Percentiles rank a stretch among this genome's conserved stretches.
Evolutionary conservation across 2,797 vertebrate species (phyloP).

Genomic region (Rhinella marina): DNA sequence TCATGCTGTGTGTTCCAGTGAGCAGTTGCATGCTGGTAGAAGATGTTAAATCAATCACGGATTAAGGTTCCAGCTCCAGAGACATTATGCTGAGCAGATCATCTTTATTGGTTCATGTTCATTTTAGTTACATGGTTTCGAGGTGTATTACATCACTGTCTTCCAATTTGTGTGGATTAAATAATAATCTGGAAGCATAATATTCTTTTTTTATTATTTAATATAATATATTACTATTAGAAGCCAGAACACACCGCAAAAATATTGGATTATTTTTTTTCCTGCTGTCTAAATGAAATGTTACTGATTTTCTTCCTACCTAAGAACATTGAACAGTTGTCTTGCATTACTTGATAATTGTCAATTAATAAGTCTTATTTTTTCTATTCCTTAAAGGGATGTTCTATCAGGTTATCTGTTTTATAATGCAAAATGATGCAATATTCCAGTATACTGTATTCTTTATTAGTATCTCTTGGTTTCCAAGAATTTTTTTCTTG

Average conservation of each 20-base stretch:
- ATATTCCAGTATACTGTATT: no score
- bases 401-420: no score
- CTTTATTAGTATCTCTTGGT: no score
- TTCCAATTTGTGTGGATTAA: conserved; percentile 44
- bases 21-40: conserved; percentile 28
- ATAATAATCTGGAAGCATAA: conserved; percentile 9
- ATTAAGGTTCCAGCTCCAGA: conserved; percentile 31
- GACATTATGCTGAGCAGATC: conserved; percentile 52
- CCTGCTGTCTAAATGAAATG: background rate
- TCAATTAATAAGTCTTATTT: background rate
- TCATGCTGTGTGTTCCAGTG: conserved; percentile 56
- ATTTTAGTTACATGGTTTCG: conserved; percentile 49
- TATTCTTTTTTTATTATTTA: conserved; percentile 16
- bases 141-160: conserved; percentile 21
- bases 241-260: background rate
- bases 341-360: background rate
- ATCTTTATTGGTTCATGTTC: conserved; percentile 47
- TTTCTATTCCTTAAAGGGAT: background rate
- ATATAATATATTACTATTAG: conserved; percentile 22
- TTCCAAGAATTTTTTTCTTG: no score
- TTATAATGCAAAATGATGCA: no score
- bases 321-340: background rate
- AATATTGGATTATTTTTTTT: background rate
- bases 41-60: conserved; percentile 52
- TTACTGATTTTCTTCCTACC: background rate